Base-by-base conservation (phyloP, 2,888 invertebrate species). In the Pardosa pseudoannulata region DNA sequence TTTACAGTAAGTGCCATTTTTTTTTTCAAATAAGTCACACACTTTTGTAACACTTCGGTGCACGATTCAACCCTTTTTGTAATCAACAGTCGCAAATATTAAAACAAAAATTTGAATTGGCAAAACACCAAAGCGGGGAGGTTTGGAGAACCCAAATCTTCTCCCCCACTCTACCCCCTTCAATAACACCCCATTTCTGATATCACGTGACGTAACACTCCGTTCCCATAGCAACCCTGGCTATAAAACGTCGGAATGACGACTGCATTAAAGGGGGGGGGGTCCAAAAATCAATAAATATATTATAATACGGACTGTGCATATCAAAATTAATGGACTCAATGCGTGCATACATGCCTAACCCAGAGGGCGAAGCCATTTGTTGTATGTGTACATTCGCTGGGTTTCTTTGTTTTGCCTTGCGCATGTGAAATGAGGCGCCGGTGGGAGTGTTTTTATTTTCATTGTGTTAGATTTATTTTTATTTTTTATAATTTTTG, bases 161-260 rank as follows among this genome's bases (percentile, higher is more conserved):
- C 23, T 72, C 72, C 50, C 46, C 78, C 28, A 23, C 39, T 41
- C 23, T 7, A 29, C 83, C 75, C 76, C 82, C 76, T 78, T 50
- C 78, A 70, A 73, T 78, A 67, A 76, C 73, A 74, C 78, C 83
- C 82, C 83, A 71, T 82, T 74, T 73, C 73, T 83, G 83, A 83
- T 83, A 83, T 83, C 85, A 85, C 85, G 85, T 85, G 85, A 85
- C 85, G 85, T 85, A 85, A 79, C 79, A 78, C 83, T 78, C 79
- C 73, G 85, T 85, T 79, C 39, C 79, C 85, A 85, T 85, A 74
- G 79, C 67, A 68, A 79, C 85, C 46, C 46, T 46, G 82, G 85
- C 85, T 85, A 85, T 85, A 85, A 85, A 85, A 85, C 85, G 85
- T 79, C 78, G 79, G 78, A 79, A 85, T 85, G 85, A 85, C 85